Evolutionary conservation across 1,140 invertebrate species (phyloP), one percentile per base, ranked within the genome.

Genomic region (fruit fly (Drosophila melanogaster)): DNA sequence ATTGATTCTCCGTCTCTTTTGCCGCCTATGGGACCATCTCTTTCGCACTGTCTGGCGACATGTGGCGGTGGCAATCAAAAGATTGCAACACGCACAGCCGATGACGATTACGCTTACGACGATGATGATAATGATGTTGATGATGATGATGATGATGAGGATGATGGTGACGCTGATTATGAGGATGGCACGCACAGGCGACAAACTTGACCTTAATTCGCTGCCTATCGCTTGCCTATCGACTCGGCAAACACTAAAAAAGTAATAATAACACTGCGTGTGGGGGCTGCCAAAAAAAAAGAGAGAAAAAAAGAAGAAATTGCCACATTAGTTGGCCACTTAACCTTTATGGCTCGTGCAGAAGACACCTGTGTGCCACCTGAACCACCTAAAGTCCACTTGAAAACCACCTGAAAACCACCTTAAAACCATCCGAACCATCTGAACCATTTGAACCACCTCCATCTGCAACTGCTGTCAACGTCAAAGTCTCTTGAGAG

Each of bases 151-250:
- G 30, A 30, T 10, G 30, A 30, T 26, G 26, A 0, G 26, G 5
- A 26, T 26, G 26, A 30, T 30, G 26, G 8, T 30, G 1, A 30
- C 7, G 26, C 7, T 30, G 30, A 30, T 33, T 24, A 55, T 74
- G 51, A 74, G 50, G 22, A 56, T 65, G 71, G 72, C 72, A 75
- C 72, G 69, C 71, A 74, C 71, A 56, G 60, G 72, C 53, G 60
- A 75, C 72, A 75, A 75, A 75, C 72, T 76, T 76, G 71, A 76
- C 72, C 72, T 76, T 76, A 76, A 76, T 76, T 76, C 72, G 72
- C 64, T 44, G 64, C 60, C 62, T 66, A 76, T 76, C 53, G 72
- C 41, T 47, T 33, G 51, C 38, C 49, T 73, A 49, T 75, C 70
- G 59, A 54, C 49, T 60, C 40, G 46, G 22, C 67, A 73, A 61